Base-by-base conservation (phyloP, 2,113 vertebrate species). In the Todiramphus chloris region DNA sequence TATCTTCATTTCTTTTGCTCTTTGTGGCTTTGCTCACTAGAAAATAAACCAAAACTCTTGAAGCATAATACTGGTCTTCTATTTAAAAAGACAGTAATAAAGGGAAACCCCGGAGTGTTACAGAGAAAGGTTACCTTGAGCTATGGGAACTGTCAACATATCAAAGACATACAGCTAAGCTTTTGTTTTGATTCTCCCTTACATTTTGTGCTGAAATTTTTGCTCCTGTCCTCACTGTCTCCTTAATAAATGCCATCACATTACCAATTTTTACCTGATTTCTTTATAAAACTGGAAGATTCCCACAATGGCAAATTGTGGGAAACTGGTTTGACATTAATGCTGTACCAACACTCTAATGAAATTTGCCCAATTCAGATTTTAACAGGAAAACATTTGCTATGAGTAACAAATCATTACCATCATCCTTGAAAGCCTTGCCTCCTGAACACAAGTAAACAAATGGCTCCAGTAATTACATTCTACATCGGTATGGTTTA, bases 41-140 rank as follows among this genome's bases (percentile, higher is more conserved):
- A 79, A 58, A 31, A 31, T 31, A 56, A 18, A 31, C 14, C 21
- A 96, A 85, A 89, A 60, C 44, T 59, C 63, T 69, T 58, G 55
- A 86, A 88, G 59, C 20, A 27, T 62, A 95, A 91, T 70, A 33
- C 67, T 83, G 90, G 50, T 58, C 31, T 90, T 66, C 75, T 95
- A 55, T 62, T 92, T 59, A 74, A 88, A 79, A 83, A 90, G 79
- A 63, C 46, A 86, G 72, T 59, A 95, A 93, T 93, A 96, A 96
- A 93, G 79, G 75, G 86, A 95, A 93, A 92, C 81, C 94, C 83
- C 1, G 2, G 89, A 84, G 81, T 39, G 56, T 75, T 91, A 76
- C 4, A 9, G 62, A 28, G 80, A 93, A 95, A 96, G 94, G 94
- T 94, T 87, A 96, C 95, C 88, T 90, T 94, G 88, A 93, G 95